Evolutionary conservation across 2,113 vertebrate genomes (phyloP).

Genomic region (Lucifuga dentata): DNA sequence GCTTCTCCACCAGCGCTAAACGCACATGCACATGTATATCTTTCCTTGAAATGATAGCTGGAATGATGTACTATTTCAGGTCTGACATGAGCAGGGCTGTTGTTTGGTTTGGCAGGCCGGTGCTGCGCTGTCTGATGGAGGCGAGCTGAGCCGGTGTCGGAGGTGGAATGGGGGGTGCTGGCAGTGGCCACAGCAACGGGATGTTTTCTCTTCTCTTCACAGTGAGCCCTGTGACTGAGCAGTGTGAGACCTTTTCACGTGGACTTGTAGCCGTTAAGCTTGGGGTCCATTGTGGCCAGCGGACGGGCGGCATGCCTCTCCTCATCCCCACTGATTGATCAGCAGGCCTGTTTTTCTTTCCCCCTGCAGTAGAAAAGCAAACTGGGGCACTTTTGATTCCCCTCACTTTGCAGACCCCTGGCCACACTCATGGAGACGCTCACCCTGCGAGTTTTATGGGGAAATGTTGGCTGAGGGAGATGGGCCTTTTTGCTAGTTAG

Average conservation of each 20-base stretch:
- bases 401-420: slow-evolving; percentile 43
- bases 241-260: slow-evolving; percentile 65
- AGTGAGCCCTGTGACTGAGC: slow-evolving; percentile 70
- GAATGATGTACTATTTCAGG: slow-evolving; percentile 67
- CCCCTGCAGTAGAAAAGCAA: slow-evolving; percentile 72
- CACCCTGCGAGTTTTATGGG: slow-evolving; percentile 55
- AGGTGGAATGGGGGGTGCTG: slow-evolving; percentile 38
- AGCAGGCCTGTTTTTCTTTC: slow-evolving; percentile 71
- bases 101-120: slow-evolving; percentile 70
- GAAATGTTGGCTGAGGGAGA: slow-evolving; percentile 62
- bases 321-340: slow-evolving; percentile 73
- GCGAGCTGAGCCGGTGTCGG: slow-evolving; percentile 52
- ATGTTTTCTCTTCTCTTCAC: slow-evolving; percentile 65
- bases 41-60: slow-evolving; percentile 37
- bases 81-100: slow-evolving; percentile 57
- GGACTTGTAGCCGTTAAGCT: slow-evolving; percentile 58
- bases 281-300: slow-evolving; percentile 61
- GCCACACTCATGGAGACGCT: slow-evolving; percentile 45
- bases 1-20: slow-evolving; percentile 18
- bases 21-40: slow-evolving; percentile 15
- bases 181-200: slow-evolving; percentile 38
- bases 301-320: slow-evolving; percentile 68
- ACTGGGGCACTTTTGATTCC: slow-evolving; percentile 67
- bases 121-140: slow-evolving; percentile 14
- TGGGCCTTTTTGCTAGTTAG: slow-evolving; percentile 59